These are phyloP conservation scores for Drosophila tsacasi DNA, from an alignment of 1,140 invertebrate genomes.

Conservation along the genomic window DNA sequence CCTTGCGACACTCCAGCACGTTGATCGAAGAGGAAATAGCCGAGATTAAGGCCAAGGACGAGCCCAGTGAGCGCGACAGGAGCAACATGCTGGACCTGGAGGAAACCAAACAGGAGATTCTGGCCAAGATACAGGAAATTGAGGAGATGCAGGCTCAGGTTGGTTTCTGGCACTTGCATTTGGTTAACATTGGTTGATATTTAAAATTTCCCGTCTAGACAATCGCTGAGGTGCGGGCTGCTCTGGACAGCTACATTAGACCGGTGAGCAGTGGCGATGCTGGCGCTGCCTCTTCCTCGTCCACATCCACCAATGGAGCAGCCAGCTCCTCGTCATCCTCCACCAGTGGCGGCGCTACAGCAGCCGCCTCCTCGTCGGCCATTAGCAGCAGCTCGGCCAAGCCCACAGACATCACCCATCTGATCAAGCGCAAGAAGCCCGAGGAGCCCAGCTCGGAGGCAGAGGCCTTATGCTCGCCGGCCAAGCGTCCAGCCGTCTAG, in stretches of 20 bases:
- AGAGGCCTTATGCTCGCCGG: constrained; percentile 75
- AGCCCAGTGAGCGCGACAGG: constrained; percentile 69
- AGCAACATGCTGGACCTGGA: constrained; percentile 81
- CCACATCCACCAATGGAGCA: constrained; percentile 50
- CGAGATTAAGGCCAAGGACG: constrained; percentile 69
- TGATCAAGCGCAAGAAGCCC: constrained; percentile 85
- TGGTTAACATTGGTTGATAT: not conserved
- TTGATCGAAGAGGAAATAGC: constrained; percentile 79
- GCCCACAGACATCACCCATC: constrained; percentile 82
- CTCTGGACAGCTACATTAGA: constrained; percentile 79
- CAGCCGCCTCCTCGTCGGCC: constrained; percentile 55
- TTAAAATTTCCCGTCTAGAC: constrained; percentile 36
- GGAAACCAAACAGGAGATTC: constrained; percentile 81
- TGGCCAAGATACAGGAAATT: constrained; percentile 84
- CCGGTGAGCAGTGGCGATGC: constrained; percentile 62
- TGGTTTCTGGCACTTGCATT: not conserved
- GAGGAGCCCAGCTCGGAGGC: constrained; percentile 80
- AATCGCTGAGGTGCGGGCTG: constrained; percentile 80
- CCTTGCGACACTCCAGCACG: constrained; percentile 70
- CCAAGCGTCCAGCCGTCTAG: constrained; percentile 77
- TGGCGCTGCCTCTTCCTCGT: constrained; percentile 61
- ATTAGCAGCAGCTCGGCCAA: constrained; percentile 78
- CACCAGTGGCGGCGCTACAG: constrained; percentile 23
- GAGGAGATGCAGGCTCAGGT: constrained; percentile 83
- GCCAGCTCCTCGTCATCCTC: constrained; percentile 53